These are phyloP conservation scores for Spicauda simplicius DNA, from an alignment of 2,888 invertebrate genomes.

Conservation along the genomic window DNA sequence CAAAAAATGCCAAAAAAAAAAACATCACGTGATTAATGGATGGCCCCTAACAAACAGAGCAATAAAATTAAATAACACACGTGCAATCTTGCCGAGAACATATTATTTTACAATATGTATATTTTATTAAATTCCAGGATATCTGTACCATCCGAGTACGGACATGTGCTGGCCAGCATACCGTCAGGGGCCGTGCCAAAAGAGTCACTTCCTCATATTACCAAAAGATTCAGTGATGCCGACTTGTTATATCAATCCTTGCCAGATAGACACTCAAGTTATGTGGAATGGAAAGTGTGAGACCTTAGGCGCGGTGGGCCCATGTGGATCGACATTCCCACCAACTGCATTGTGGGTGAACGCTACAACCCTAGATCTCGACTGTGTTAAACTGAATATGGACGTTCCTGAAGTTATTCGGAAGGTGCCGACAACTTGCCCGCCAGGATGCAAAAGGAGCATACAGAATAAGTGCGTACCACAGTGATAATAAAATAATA, in stretches of 20 bases:
- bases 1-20: no score
- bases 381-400: conserved; percentile 76
- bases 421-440: conserved; percentile 47
- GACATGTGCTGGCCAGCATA: conserved; percentile 87
- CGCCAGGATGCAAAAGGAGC: conserved; percentile 65
- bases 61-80: no score
- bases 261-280: conserved; percentile 79
- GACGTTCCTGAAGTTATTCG: conserved; percentile 46
- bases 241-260: conserved; percentile 86
- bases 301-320: conserved; percentile 56
- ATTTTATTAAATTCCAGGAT: conserved; percentile 67
- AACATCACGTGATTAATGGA: no score
- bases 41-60: no score
- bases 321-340: conserved; percentile 68
- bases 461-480: conserved; percentile 58
- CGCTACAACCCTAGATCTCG: conserved; percentile 82
- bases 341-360: conserved; percentile 85
- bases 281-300: conserved; percentile 78
- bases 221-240: conserved; percentile 80
- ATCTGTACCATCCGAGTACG: conserved; percentile 85
- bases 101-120: not conserved
- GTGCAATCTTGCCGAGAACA: not conserved
- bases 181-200: conserved; percentile 86
- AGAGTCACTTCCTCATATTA: conserved; percentile 83
- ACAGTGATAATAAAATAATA: not conserved